These are phyloP conservation scores for Sicus ferrugineus DNA, from an alignment of 2,888 invertebrate species.

Conservation along the genomic window DNA sequence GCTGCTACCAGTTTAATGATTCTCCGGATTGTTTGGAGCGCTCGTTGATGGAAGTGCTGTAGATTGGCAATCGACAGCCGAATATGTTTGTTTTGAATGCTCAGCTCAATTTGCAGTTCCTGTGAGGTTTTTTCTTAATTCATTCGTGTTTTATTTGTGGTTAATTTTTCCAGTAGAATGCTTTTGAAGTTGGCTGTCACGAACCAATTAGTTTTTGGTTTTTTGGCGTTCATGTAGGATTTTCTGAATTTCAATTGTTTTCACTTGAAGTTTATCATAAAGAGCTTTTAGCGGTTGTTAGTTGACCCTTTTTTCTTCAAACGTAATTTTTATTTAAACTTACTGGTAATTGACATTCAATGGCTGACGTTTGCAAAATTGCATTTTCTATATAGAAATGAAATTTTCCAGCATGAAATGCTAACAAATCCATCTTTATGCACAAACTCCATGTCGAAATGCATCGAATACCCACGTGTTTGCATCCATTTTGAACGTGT, in stretches of 20 bases:
- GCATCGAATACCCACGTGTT: background rate
- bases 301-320: background rate
- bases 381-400: too few species aligned
- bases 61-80: slow-evolving; percentile 18
- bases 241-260: background rate
- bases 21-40: too few species aligned
- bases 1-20: too few species aligned
- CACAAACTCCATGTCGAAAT: too few species aligned
- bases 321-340: background rate
- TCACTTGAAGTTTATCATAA: background rate
- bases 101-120: slow-evolving; percentile 18
- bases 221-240: background rate
- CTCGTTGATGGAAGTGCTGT: background rate
- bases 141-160: background rate
- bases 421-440: too few species aligned
- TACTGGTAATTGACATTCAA: too few species aligned
- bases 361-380: too few species aligned
- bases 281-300: background rate
- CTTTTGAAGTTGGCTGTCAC: background rate
- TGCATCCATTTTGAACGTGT: too few species aligned
- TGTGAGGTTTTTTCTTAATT: background rate
- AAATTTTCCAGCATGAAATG: too few species aligned
- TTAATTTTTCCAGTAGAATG: slow-evolving; percentile 14
- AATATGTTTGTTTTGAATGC: slow-evolving; percentile 18
- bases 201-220: background rate